These are phyloP conservation scores for Hymenopus coronatus DNA, from an alignment of 2,888 invertebrate genomes.

Conservation along the genomic window DNA sequence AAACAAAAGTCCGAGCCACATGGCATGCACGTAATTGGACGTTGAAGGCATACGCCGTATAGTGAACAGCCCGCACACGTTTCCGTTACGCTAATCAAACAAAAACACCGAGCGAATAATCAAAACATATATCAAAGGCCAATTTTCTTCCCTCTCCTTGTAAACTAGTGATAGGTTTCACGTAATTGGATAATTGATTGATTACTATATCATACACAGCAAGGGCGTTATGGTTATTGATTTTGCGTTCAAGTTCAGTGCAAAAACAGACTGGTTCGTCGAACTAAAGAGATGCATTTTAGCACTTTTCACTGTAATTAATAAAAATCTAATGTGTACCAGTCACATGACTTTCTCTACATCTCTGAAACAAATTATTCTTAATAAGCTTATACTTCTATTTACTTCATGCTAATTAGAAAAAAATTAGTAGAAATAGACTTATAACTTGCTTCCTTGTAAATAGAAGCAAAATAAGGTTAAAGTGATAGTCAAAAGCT, in stretches of 20 bases:
- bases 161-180: neutral
- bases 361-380: too few relatives aligned
- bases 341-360: too few relatives aligned
- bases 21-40: neutral
- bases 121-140: neutral
- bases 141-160: neutral
- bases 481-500: too few relatives aligned
- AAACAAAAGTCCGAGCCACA: neutral
- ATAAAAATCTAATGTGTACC: too few relatives aligned
- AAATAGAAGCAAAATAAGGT: too few relatives aligned
- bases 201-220: neutral
- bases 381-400: too few relatives aligned
- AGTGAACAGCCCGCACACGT: neutral
- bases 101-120: neutral
- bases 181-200: neutral
- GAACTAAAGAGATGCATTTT: too few relatives aligned
- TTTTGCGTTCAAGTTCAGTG: neutral
- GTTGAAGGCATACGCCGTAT: neutral
- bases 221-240: neutral
- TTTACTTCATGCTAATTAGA: too few relatives aligned
- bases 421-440: too few relatives aligned
- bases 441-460: too few relatives aligned
- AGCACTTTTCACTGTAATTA: too few relatives aligned
- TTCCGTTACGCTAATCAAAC: neutral
- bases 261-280: too few relatives aligned